Evolutionary conservation across 2,113 vertebrate species (phyloP), one percentile per base, ranked within the genome.

Genomic region (Leiothrix lutea): DNA sequence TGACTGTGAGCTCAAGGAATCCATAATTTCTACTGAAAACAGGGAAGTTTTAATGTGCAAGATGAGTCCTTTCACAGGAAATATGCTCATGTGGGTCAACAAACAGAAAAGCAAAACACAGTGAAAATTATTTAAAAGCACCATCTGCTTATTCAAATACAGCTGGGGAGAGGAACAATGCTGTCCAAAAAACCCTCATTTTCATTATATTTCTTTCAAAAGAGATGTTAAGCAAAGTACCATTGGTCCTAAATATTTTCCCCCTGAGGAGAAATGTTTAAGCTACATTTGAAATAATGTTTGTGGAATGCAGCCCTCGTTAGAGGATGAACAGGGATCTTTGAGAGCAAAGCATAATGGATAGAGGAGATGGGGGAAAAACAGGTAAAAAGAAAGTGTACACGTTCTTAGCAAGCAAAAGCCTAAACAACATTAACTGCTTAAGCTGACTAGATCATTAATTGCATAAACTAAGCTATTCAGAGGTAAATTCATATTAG

Each of bases 121-220:
- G 29, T 31, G 19, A 80, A 94, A 88, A 94, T 74, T 5, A 92
- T 70, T 93, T 92, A 73, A 90, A 94, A 91, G 77, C 56, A 92
- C 56, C 91, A 86, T 56, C 89, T 92, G 88, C 71, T 90, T 86
- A 73, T 62, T 92, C 31, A 93, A 70, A 62, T 53, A 44, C 79
- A 92, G 64, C 64, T 71, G 74, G 56, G 42, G 24, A 86, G 35
- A 80, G 15, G 66, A 66, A 87, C 3, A 20, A 73, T 3, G 2
- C 14, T 56, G 33, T 70, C 62, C 45, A 95, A 91, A 91, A 88
- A 58, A 73, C 5, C 5, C 53, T 85, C 3, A 78, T 91, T 94
- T 88, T 91, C 53, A 79, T 87, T 78, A 35, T 25, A 71, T 67
- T 86, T 94, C 57, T 72, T 96, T 95, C 57, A 87, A 75, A 94